Conservation (phyloP, 2,113 vertebrate species). For the Hirundichthys speculiger region DNA sequence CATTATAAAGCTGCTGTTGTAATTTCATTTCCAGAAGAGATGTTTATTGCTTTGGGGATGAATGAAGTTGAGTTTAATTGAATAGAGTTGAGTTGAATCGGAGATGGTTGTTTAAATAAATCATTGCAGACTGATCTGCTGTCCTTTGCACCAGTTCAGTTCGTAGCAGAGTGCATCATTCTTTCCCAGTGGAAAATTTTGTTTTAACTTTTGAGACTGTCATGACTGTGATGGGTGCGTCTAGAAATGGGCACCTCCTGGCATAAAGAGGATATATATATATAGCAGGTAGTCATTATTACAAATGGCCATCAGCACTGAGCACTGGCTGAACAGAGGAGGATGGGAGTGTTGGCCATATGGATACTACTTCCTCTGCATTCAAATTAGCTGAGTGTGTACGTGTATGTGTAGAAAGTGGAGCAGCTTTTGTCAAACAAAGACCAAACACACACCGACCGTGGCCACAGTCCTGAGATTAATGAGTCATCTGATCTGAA, state of each 20-base stretch:
- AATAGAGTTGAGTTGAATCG: too few relatives aligned
- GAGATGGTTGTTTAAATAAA: too few relatives aligned
- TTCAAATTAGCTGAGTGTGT: constrained; percentile 51
- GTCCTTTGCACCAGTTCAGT: too few relatives aligned
- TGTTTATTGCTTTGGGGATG: too few relatives aligned
- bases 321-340: constrained; percentile 15
- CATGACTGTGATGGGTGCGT: too few relatives aligned
- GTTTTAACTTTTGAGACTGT: too few relatives aligned
- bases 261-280: too few relatives aligned
- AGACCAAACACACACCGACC: constrained; percentile 21
- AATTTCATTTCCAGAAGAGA: background rate
- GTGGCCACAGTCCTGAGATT: constrained; percentile 33
- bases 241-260: too few relatives aligned
- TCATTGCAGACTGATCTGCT: too few relatives aligned
- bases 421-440: constrained; percentile 31
- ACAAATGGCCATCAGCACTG: constrained; percentile 21
- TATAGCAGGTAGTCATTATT: constrained; percentile 1
- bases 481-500: constrained; percentile 54
- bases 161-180: too few relatives aligned
- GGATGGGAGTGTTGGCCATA: constrained; percentile 42
- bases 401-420: constrained; percentile 5
- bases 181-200: too few relatives aligned
- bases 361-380: constrained; percentile 45
- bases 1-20: background rate
- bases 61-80: too few relatives aligned